Base-by-base conservation (phyloP, 2,113 vertebrate species). In the Sylvia atricapilla region DNA sequence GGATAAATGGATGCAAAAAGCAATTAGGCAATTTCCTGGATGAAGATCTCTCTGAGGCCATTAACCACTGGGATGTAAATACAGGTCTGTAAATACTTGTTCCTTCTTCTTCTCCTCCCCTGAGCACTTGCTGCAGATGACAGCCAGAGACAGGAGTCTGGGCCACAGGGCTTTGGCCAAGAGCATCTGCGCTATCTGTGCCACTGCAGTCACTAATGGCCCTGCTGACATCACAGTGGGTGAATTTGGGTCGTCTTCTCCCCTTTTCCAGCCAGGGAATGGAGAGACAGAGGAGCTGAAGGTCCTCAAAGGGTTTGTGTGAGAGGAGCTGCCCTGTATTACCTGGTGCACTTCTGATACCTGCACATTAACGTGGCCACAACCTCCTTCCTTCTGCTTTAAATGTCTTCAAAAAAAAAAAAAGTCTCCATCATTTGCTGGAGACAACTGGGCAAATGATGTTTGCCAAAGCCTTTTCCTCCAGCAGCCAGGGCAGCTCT, bases 1-100 rank as follows among this genome's bases (percentile, higher is more conserved):
- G 92, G 94, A 96, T 90, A 93, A 96, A 95, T 96, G 94, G 86
- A 93, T 95, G 93, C 91, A n/a, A 78, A 95, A 81, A 95, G 86
- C 95, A 89, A 92, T 97, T 96, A 94, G 92, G 21, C 73, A 59
- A 78, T 90, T 97, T 96, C 95, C 96, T 94, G 95, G 90, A 93
- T 77, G 86, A 43, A 83, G 88, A 88, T 76, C 46, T 94, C 88
- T 83, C 70, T 31, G 79, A 96, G 83, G 90, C 90, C 85, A 84
- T 94, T 95, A 96, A 89, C 37, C 27, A 70, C 83, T 37, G 64
- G 81, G 95, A 89, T 90, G 80, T 74, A 95, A 97, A 93, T 77
- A 81, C 88, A 90, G 70, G 83, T 73, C 92, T 70, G 85, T 41
- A 81, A 92, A 88, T 58, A 55, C 46, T 86, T 24, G 43, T 5